These are phyloP conservation scores for Silvanus unidentatus DNA, from an alignment of 2,888 invertebrate species.

Conservation along the genomic window DNA sequence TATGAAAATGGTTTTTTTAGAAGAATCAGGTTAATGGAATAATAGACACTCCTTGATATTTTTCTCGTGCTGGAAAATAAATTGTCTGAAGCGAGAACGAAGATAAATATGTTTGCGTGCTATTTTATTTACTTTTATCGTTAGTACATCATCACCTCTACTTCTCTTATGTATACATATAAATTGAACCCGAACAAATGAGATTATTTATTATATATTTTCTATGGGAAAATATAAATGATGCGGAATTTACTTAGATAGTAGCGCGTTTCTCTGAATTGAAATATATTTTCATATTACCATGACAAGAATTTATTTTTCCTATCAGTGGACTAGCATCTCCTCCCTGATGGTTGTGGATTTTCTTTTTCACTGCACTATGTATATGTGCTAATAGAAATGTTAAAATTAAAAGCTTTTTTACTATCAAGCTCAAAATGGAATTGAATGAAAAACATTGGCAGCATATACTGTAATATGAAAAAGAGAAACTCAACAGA, in stretches of 20 bases:
- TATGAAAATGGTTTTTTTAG: constrained; percentile 22
- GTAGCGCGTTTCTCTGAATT: constrained; percentile 3
- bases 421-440: no score
- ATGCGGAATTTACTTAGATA: constrained; percentile 10
- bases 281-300: constrained; percentile 6
- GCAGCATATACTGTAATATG: no score
- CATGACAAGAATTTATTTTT: not conserved
- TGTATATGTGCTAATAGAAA: no score
- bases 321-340: not conserved
- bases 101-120: constrained; percentile 24
- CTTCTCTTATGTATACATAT: not conserved
- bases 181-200: constrained; percentile 15
- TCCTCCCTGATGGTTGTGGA: no score
- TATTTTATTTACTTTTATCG: constrained; percentile 10
- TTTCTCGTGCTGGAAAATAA: constrained; percentile 24
- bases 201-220: constrained; percentile 23
- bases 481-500: no score
- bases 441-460: no score
- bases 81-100: constrained; percentile 22
- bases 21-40: constrained; percentile 34
- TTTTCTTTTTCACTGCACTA: no score
- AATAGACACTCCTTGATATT: constrained; percentile 34
- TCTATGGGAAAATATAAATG: constrained; percentile 5
- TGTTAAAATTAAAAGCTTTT: not conserved
- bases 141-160: not conserved